Percentiles rank a stretch among this genome's conserved stretches.
These are phyloP conservation scores for Sinohyriopsis cumingii DNA, from an alignment of 2,888 invertebrate genomes.

Conservation along the genomic window DNA sequence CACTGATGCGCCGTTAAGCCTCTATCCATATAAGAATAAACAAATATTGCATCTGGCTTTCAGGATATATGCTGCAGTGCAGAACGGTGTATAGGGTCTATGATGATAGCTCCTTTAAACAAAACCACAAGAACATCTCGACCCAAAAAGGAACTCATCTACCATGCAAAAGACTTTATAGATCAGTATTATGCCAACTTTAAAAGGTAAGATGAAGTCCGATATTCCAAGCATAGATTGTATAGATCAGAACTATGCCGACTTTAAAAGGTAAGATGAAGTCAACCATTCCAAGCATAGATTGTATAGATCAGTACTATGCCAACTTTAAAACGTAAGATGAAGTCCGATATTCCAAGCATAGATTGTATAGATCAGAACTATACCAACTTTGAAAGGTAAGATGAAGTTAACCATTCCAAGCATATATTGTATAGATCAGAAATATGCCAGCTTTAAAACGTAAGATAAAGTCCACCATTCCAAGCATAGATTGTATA, in stretches of 20 bases:
- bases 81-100: constrained; percentile 64
- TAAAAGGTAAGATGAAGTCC: constrained; percentile 79
- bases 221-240: constrained; percentile 75
- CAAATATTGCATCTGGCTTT: constrained; percentile 9
- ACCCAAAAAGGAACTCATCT: constrained; percentile 80
- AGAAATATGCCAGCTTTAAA: constrained; percentile 93
- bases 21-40: constrained; percentile 62
- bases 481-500: constrained; percentile 78
- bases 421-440: constrained; percentile 85
- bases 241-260: constrained; percentile 92
- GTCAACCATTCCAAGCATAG: constrained; percentile 64
- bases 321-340: constrained; percentile 89
- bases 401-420: neutral
- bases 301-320: constrained; percentile 94
- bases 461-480: constrained; percentile 76
- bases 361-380: constrained; percentile 90
- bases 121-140: constrained; percentile 31
- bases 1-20: too few relatives aligned
- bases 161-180: constrained; percentile 91
- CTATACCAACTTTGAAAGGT: constrained; percentile 93
- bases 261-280: constrained; percentile 84
- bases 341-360: too few relatives aligned
- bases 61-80: constrained; percentile 61
- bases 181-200: constrained; percentile 95
- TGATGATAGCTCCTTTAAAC: constrained; percentile 42